Evolutionary conservation across 2,797 vertebrate genomes (phyloP), one percentile per base, ranked within the genome.

Genomic region (Onychomys arenicola): DNA sequence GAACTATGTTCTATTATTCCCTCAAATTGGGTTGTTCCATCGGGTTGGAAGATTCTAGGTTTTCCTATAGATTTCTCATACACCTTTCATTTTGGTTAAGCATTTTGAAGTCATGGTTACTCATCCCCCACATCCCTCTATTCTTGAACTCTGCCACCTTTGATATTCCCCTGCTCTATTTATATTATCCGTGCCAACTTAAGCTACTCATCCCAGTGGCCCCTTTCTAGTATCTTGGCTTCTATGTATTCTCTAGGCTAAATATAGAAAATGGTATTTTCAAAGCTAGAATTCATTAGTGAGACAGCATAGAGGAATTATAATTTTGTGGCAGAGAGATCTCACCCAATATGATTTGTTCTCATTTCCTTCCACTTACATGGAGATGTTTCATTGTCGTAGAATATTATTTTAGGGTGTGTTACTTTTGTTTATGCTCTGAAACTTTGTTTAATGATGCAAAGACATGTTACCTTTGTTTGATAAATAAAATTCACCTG

Each of bases 181-280:
- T 46, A 17, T 11, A 29, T 55, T 71, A 37, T 6, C 23, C 8
- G 25, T 10, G 6, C 10, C 11, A 86, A 49, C 3, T 86, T 14
- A 25, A 49, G 6, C 19, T 9, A 23, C 0, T 63, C 37, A 46
- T 13, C 34, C 0, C 32, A 52, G 32, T 29, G 34, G 8, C 21
- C 34, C 1, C 0, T 0, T 57, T 40, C 5, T 37, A 57, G 2
- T 19, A 55, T 29, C n/a, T 12, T 25, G 7, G n/a, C 3, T 57
- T 40, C 67, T n/a, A 40, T 7, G 6, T 71, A n/a, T 71, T 29
- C 34, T 57, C 49, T 73, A 29, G 32, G 8, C 23, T 40, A 87
- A 73, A 40, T 40, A 73, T 29, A 73, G 34, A 17, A 37, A 73
- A 52, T 3, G 14, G 23, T 12, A 27, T 52, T 71, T 65, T 55